Evolutionary conservation across 2,888 invertebrate species (phyloP).

Genomic region (Tachina lurida): DNA sequence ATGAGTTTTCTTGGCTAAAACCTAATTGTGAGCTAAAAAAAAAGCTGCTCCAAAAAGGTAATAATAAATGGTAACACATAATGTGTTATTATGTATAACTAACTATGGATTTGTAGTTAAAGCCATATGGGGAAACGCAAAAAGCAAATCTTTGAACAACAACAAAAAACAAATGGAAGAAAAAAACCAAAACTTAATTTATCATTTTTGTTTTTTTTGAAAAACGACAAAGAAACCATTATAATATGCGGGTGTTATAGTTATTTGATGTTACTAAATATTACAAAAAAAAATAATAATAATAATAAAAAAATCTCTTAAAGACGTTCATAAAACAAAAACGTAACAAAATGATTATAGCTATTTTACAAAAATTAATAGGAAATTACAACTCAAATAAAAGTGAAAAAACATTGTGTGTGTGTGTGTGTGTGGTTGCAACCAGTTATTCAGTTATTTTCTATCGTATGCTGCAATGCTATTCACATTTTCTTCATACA

Average conservation of each 20-base stretch:
- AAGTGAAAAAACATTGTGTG: constrained; percentile 16
- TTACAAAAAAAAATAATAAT: constrained; percentile 78
- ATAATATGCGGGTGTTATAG: constrained; percentile 63
- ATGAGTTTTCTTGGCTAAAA: constrained; percentile 31
- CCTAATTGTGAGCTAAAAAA: constrained; percentile 45
- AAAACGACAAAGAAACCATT: constrained; percentile 16
- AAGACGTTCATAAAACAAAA: constrained; percentile 31
- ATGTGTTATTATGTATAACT: constrained; percentile 11
- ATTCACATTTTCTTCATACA: constrained; percentile 36
- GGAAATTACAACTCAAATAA: constrained; percentile 18
- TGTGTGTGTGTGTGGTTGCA: background rate
- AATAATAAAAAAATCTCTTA: constrained; percentile 3
- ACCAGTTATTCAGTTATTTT: constrained; percentile 23
- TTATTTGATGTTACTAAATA: constrained; percentile 85
- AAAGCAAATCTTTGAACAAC: background rate
- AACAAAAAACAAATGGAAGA: background rate
- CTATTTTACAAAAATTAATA: background rate
- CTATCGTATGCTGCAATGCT: constrained; percentile 33
- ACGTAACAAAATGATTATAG: constrained; percentile 3
- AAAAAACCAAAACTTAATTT: constrained; percentile 47
- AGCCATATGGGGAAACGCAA: constrained; percentile 1
- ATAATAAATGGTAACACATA: constrained; percentile 39
- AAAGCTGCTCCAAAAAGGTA: background rate
- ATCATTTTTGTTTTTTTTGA: constrained; percentile 34
- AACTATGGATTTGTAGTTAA: background rate